These are phyloP conservation scores for Cheilosia pagana DNA, from an alignment of 2,888 invertebrate genomes.

Conservation along the genomic window DNA sequence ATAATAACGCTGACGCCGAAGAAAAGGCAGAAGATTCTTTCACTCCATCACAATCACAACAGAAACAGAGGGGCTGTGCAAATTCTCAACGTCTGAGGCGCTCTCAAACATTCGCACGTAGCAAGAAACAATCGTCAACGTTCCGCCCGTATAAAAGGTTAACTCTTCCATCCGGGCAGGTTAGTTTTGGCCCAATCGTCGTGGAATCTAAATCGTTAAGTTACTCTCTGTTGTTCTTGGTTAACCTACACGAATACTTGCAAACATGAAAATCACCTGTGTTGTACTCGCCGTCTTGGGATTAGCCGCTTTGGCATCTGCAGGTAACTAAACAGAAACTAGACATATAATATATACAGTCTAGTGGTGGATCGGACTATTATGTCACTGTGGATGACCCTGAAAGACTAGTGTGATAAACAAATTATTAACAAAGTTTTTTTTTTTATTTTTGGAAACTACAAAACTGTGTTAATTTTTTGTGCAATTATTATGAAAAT, in stretches of 20 bases:
- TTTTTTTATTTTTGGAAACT: conserved; percentile 1
- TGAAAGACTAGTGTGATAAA: conserved; percentile 40
- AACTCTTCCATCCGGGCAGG: conserved; percentile 53
- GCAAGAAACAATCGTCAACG: conserved; percentile 38
- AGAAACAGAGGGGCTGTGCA: not conserved
- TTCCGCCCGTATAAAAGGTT: conserved; percentile 64
- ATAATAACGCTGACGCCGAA: conserved; percentile 26
- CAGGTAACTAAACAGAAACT: conserved; percentile 52
- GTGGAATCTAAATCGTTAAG: conserved; percentile 44
- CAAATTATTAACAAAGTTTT: conserved; percentile 10
- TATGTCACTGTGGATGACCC: conserved; percentile 31
- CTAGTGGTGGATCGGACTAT: not conserved
- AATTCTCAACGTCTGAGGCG: conserved; percentile 37
- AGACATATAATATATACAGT: not conserved
- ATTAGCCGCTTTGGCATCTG: conserved; percentile 60
- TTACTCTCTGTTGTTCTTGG: conserved; percentile 23
- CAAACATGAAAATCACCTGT: conserved; percentile 70
- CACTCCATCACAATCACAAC: not conserved
- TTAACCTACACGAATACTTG: not conserved
- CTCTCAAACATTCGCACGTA: conserved; percentile 18
- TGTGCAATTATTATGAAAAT: conserved; percentile 18
- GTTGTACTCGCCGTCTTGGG: conserved; percentile 54
- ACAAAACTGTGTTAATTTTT: conserved; percentile 31
- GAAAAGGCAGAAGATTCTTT: conserved; percentile 52
- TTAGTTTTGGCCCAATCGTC: conserved; percentile 66